These are phyloP conservation scores for Chironomus striatipennis DNA, from an alignment of 1,140 invertebrate species.

Conservation along the genomic window DNA sequence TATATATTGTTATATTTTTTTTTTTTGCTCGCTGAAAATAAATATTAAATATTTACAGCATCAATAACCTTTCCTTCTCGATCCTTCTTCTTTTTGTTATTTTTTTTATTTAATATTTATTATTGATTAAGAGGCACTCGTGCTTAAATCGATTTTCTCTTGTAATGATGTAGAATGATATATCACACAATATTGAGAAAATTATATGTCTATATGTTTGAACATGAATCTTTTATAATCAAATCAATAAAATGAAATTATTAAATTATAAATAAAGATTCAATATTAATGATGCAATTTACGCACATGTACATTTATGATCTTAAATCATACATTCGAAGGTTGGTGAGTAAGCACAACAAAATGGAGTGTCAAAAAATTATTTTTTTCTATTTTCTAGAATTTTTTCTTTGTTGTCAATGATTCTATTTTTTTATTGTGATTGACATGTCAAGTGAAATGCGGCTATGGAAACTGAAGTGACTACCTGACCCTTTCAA, in stretches of 20 bases:
- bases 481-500: too few relatives aligned
- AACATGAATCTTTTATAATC: constrained; percentile 6
- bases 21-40: neutral
- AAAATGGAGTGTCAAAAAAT: too few relatives aligned
- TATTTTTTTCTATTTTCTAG: too few relatives aligned
- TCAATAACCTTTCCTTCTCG: neutral
- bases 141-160: neutral
- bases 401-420: too few relatives aligned
- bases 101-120: constrained; percentile 10
- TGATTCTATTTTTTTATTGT: too few relatives aligned
- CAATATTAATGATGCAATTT: neutral
- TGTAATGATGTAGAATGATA: neutral
- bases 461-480: too few relatives aligned
- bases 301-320: too few relatives aligned
- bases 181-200: neutral
- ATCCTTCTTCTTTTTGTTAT: neutral
- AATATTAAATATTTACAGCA: constrained; percentile 14
- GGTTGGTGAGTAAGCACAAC: too few relatives aligned
- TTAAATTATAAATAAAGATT: neutral
- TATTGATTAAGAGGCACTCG: constrained; percentile 6
- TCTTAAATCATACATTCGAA: too few relatives aligned
- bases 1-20: neutral
- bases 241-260: constrained; percentile 3
- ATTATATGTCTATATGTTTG: neutral
- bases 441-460: too few relatives aligned